Evolutionary conservation across 2,113 vertebrate species (phyloP), one percentile per base, ranked within the genome.

Genomic region (Romanogobio albipinnatus): DNA sequence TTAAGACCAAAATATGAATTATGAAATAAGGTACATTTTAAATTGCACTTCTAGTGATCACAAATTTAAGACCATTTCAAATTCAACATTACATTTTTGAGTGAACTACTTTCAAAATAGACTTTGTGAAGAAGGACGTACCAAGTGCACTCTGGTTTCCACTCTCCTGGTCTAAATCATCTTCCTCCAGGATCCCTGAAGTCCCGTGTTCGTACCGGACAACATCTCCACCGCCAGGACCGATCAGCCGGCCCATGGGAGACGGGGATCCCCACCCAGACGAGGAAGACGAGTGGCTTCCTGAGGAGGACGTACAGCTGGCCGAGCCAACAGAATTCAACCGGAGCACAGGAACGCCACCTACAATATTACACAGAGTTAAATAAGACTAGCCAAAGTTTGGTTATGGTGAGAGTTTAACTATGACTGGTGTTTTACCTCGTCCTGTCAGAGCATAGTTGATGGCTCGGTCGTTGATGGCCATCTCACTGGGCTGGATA

Each of bases 401-500:
- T 2, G 17, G 53, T 8, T 56, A 22, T 56, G 17, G 19, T 56
- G 7, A 56, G 53, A 3, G 53, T 56, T 56, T 56, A 56, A 56
- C 6, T 56, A 22, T 22, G 17, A 22, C 17, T 56, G 17, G 36
- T 51, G 64, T 14, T 88, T 93, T 80, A 95, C 94, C 93, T 95
- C 91, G 90, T 85, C 91, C 92, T 64, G 93, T 86, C 51, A 92
- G 87, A 1, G 88, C 87, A 64, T 87, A 94, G 88, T 94, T 93
- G 62, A 95, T 87, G 0, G 94, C 93, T 89, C 95, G 91, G 90
- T 95, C 90, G 24, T 84, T 93, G 80, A 95, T 95, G 19, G 94
- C 94, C 36, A 94, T 94, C 19, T 95, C 94, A 58, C 95, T 96
- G 66, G 95, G 95, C 88, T 94, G 85, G 89, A 95, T 95, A 88